Base-by-base conservation (phyloP, 2,113 vertebrate genomes). In the Osmerus mordax region DNA sequence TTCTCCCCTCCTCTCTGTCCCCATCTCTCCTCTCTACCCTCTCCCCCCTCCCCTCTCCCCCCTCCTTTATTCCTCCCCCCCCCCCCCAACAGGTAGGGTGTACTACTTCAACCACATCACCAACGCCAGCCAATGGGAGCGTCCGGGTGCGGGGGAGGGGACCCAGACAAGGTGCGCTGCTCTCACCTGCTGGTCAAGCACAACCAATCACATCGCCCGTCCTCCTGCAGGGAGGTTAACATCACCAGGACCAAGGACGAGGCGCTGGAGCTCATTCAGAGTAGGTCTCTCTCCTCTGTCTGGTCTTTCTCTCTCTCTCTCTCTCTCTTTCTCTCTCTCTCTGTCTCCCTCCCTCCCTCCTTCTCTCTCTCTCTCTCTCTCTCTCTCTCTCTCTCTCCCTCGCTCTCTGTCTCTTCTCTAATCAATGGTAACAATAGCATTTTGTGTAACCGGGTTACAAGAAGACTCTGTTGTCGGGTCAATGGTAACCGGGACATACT, bases 101-200 rank as follows among this genome's bases (percentile, higher is more conserved):
- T 96, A 96, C 81, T 96, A 96, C 85, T 96, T 96, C 80, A 96
- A 96, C 82, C 96, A 96, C 89, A 94, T 94, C 81, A 98, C 97
- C 2, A 98, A 98, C 0, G 94, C 94, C 94, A 98, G 97, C 86
- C 96, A 98, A 62, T 98, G 97, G 97, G 97, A 98, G 55, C 92
- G 97, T 23, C 96, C 96, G 3, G 92, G 23, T 62, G 60, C 7
- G 0, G 86, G 89, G 56, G 95, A 93, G 0, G 90, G 1, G 93
- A 94, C 65, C 94, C 95, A 0, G 85, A 93, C 14, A 94, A 90
- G 89, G 96, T 98, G 16, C 93, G 96, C 29, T 99, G 97, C 78
- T 95, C 97, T 0, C 97, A 99, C 65, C 93, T 99, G 66, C 87
- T 99, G 87, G 97, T 99, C 63, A 99, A 98, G 69, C 97, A 99